Evolutionary conservation across 2,888 invertebrate species (phyloP).

Genomic region (Erebia ligea): DNA sequence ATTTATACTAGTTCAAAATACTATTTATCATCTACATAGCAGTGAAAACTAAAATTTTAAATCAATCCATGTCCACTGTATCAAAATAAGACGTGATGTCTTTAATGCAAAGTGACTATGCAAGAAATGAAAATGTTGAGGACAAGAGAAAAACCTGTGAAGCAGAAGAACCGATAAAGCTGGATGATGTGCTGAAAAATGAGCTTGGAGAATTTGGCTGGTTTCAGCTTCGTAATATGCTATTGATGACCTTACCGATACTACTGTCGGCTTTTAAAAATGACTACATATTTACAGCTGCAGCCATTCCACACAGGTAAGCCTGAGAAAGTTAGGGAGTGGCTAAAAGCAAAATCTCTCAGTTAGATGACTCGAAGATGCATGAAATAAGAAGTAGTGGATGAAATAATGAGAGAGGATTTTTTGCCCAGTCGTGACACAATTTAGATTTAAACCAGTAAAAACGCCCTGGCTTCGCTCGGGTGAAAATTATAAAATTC

Average conservation of each 20-base stretch:
- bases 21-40: not conserved
- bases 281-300: conserved; percentile 69
- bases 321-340: too few relatives aligned
- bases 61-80: too few relatives aligned
- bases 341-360: too few relatives aligned
- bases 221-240: conserved; percentile 84
- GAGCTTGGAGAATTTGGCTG: conserved; percentile 85
- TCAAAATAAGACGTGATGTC: too few relatives aligned
- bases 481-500: too few relatives aligned
- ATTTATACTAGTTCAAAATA: not conserved
- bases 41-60: not conserved
- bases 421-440: too few relatives aligned
- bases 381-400: too few relatives aligned
- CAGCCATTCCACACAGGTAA: conserved; percentile 17
- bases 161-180: not conserved
- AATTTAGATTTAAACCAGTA: too few relatives aligned
- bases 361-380: too few relatives aligned
- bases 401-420: too few relatives aligned
- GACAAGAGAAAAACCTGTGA: not conserved
- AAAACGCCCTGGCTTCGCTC: too few relatives aligned
- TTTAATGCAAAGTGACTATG: not conserved
- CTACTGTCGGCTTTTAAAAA: conserved; percentile 86
- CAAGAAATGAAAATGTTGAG: not conserved
- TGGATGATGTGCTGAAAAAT: conserved; percentile 5
- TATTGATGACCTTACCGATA: conserved; percentile 85